Evolutionary conservation across 2,113 vertebrate genomes (phyloP), one percentile per base, ranked within the genome.

Genomic region (Larimichthys crocea): DNA sequence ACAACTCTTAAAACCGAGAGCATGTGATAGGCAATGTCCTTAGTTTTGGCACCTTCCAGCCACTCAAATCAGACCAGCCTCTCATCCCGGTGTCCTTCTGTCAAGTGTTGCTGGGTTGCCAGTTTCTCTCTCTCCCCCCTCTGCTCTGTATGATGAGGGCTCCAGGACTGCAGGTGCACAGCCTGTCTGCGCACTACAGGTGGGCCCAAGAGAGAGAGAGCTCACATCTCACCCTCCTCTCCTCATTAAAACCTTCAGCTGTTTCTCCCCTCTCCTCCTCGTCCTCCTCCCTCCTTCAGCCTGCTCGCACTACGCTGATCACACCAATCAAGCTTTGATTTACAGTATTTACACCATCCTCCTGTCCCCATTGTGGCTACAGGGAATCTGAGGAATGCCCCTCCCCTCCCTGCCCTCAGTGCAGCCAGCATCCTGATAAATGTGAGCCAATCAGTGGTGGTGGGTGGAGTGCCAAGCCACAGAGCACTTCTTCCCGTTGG

Each of bases 231-330:
- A 77, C 79, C 79, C 82, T 88, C 76, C 80, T 85, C 83, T 89
- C 73, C 91, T 91, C 92, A 94, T 94, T 93, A 93, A 92, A 88
- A 86, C 74, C 76, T 80, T 93, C 90, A 91, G 91, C 91, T 93
- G 92, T 88, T 89, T 72, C 76, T 68, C 74, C 48, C 44, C 59
- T 63, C 62, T 72, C 64, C 12, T 50, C 46, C 46, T 17, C 53
- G 24, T 62, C 35, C 46, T 19, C 35, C n/a, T 15, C 71, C 63
- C 50, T 26, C 63, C 77, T 56, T 26, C 82, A 65, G 74, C 79
- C 82, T 86, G 44, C 86, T 91, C 73, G 55, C 84, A 75, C 85
- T 76, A 85, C 63, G 56, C 72, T 74, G 85, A 87, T 92, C 89
- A 90, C 91, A 89, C 87, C 88, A 92, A 90, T 92, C 92, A 92